These are phyloP conservation scores for Trichosurus vulpecula DNA, from an alignment of 2,797 vertebrate species.

Conservation along the genomic window DNA sequence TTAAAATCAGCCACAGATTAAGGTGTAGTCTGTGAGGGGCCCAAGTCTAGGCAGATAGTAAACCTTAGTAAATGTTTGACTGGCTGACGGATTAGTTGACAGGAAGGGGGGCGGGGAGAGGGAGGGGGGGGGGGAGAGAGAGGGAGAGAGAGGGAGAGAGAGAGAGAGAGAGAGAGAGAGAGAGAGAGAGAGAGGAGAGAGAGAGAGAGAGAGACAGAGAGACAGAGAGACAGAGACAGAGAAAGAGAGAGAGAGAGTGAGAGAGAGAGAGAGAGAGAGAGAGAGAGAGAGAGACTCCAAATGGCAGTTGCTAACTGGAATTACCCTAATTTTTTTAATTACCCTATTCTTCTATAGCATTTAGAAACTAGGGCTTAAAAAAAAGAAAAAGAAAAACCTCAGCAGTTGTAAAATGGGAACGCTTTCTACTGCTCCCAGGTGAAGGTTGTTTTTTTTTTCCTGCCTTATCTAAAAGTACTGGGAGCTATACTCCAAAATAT, in stretches of 20 bases:
- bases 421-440: background rate
- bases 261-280: too few species aligned
- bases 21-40: background rate
- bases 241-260: too few species aligned
- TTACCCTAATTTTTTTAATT: background rate
- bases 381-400: background rate
- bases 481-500: background rate
- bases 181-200: too few species aligned
- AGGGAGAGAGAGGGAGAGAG: too few species aligned
- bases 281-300: too few species aligned
- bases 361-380: background rate
- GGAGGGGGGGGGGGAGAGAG: background rate
- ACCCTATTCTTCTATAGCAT: background rate
- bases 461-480: background rate
- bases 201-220: too few species aligned
- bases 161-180: too few species aligned
- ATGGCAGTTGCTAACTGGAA: too few species aligned
- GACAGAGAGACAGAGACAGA: too few species aligned
- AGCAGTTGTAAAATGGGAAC: background rate
- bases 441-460: background rate
- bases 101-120: rapidly evolving
- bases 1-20: background rate
- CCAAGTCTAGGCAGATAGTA: background rate
- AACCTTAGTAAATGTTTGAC: background rate
- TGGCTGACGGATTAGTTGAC: background rate